A percentile compares a stretch with the other conserved stretches of the same genome.
Conservation (phyloP, 2,888 invertebrate species). For the Conomelus anceps region DNA sequence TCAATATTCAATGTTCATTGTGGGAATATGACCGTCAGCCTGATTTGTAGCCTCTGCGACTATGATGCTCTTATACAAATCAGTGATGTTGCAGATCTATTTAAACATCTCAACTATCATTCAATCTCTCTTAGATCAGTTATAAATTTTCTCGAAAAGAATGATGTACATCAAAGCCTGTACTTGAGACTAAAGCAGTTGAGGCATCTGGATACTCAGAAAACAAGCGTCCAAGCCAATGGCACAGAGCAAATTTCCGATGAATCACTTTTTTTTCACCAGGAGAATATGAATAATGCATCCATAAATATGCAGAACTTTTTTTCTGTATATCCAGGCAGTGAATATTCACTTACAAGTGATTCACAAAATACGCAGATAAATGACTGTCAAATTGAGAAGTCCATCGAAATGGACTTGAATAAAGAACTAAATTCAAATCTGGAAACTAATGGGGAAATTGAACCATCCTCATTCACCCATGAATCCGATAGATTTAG, state of each 20-base stretch:
- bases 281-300: too few species aligned
- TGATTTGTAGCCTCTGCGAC: background rate
- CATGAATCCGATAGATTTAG: background rate
- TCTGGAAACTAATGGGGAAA: background rate
- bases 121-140: background rate
- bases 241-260: background rate
- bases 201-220: background rate
- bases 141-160: background rate
- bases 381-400: background rate
- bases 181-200: background rate
- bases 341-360: background rate
- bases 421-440: background rate
- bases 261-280: too few species aligned
- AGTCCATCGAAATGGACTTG: background rate
- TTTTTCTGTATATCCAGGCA: background rate
- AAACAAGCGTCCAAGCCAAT: background rate
- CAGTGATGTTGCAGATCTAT: background rate
- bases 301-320: too few species aligned
- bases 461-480: background rate
- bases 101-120: constrained; percentile 5
- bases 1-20: background rate
- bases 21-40: background rate
- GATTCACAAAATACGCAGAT: background rate
- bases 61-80: background rate
- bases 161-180: background rate